Conservation (phyloP, 2,888 invertebrate species). For the Seira ritae region DNA sequence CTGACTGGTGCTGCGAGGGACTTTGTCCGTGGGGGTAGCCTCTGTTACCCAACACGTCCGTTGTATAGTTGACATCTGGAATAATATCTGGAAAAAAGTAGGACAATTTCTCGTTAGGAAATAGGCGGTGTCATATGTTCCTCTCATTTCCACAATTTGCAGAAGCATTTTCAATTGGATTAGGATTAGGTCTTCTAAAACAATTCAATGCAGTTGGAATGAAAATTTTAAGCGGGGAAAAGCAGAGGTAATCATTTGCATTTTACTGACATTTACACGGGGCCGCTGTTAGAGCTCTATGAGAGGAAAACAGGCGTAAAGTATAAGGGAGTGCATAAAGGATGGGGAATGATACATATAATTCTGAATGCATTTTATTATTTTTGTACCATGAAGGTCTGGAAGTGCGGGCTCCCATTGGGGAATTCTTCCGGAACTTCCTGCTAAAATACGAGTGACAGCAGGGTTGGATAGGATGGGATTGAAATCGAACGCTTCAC, state of each 20-base stretch:
- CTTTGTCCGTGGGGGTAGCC: slow-evolving; percentile 65
- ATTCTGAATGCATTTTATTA: slow-evolving; percentile 27
- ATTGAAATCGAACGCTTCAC: slow-evolving; percentile 79
- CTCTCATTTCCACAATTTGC: too few species aligned
- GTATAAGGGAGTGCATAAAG: not conserved
- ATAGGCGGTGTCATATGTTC: too few species aligned
- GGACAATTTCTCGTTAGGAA: not conserved
- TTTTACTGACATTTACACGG: too few species aligned
- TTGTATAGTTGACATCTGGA: slow-evolving; percentile 73
- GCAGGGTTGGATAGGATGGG: slow-evolving; percentile 87
- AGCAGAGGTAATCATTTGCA: too few species aligned
- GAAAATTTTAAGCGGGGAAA: too few species aligned
- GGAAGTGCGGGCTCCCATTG: slow-evolving; percentile 73
- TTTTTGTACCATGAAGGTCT: slow-evolving; percentile 73
- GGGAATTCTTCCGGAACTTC: slow-evolving; percentile 83
- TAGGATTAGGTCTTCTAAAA: too few species aligned
- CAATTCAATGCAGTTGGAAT: too few species aligned
- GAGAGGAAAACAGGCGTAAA: too few species aligned
- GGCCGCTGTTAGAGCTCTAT: too few species aligned
- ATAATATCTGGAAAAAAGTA: slow-evolving; percentile 63
- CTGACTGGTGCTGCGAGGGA: slow-evolving; percentile 56
- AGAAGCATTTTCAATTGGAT: too few species aligned
- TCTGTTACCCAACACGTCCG: slow-evolving; percentile 57
- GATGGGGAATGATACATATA: slow-evolving; percentile 52
- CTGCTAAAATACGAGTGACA: slow-evolving; percentile 89